These are phyloP conservation scores for Anastrepha ludens DNA, from an alignment of 1,140 invertebrate genomes.

Conservation along the genomic window DNA sequence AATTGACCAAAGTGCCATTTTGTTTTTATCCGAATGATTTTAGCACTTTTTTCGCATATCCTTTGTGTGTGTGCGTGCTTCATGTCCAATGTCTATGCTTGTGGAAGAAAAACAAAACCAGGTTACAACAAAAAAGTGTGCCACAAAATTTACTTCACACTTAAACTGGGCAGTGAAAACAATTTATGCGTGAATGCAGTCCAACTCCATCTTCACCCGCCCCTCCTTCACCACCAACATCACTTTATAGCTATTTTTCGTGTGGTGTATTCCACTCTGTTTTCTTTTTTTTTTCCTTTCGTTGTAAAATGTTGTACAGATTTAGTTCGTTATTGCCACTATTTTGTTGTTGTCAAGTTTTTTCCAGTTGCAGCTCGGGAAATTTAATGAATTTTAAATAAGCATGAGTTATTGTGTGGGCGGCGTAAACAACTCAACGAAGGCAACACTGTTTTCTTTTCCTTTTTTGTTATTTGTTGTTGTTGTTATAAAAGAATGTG, in stretches of 20 bases:
- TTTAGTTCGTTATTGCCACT: slow-evolving; percentile 34
- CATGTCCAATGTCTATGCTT: neutral
- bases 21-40: neutral
- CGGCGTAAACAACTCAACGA: slow-evolving; percentile 27
- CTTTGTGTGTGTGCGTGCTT: neutral
- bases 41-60: neutral
- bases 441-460: neutral
- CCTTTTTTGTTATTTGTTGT: too few relatives aligned
- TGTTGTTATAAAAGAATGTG: neutral
- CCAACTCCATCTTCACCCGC: neutral
- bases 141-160: slow-evolving; percentile 36
- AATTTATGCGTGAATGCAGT: neutral
- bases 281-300: neutral
- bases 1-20: slow-evolving; percentile 21
- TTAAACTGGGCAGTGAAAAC: slow-evolving; percentile 35
- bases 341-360: slow-evolving; percentile 36
- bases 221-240: neutral
- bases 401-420: slow-evolving; percentile 45
- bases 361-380: neutral
- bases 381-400: slow-evolving; percentile 53
- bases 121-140: neutral
- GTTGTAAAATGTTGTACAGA: neutral
- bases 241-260: slow-evolving; percentile 15
- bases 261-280: neutral
- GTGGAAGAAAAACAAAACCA: neutral